Evolutionary conservation across 2,113 vertebrate genomes (phyloP).

Genomic region (Ammospiza caudacuta): DNA sequence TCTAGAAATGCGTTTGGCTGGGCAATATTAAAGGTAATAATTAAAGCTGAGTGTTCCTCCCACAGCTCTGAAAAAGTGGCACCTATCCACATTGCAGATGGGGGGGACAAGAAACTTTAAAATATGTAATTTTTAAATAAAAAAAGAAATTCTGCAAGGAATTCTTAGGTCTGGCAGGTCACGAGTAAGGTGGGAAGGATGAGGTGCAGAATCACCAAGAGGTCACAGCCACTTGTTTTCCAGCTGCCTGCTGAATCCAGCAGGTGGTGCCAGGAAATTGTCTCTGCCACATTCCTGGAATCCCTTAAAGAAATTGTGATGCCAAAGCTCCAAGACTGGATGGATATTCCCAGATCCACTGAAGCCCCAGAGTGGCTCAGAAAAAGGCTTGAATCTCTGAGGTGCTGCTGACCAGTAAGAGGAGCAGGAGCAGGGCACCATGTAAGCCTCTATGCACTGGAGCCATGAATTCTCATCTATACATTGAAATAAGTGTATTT

Average conservation of each 20-base stretch:
- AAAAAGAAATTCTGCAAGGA: neutral
- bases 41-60: neutral
- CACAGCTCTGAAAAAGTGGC: neutral
- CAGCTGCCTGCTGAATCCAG: neutral
- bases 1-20: neutral
- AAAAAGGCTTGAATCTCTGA: neutral
- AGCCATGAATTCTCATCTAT: neutral
- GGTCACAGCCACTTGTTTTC: neutral
- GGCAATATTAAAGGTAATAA: neutral
- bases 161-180: neutral
- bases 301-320: neutral
- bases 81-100: neutral
- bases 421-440: neutral
- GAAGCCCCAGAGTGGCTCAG: neutral
- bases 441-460: neutral
- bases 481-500: neutral
- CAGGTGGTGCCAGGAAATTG: neutral
- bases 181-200: fast-evolving
- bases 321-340: neutral
- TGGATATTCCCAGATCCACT: neutral
- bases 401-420: neutral
- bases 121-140: neutral
- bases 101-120: neutral
- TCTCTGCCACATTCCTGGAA: neutral
- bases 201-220: neutral